Evolutionary conservation across 2,797 vertebrate species (phyloP), one percentile per base, ranked within the genome.

Genomic region (Danionella dracula): DNA sequence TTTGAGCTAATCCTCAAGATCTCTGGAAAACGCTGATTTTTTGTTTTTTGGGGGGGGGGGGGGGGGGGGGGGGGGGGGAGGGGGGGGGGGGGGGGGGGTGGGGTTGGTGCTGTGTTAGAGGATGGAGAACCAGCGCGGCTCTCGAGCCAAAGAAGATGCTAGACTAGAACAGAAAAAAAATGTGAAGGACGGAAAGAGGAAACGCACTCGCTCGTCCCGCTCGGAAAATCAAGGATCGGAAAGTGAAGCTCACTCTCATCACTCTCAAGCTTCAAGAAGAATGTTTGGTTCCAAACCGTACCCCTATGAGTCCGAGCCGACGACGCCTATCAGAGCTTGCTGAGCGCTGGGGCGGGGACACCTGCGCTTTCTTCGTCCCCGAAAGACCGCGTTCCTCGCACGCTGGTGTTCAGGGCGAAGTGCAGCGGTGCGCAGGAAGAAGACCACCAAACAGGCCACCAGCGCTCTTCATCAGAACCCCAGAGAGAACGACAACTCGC

Each of bases 381-480:
- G 0, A 81, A 73, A 61, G 76, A 73, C 10, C 20, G 61, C 1
- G 5, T 32, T 32, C 59, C 69, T 40, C 68, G 65, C 31, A 60
- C 67, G 49, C 54, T 78, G 58, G 81, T 77, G 65, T 83, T 78
- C 70, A 79, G 81, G 60, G 49, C 84, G 1, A 82, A 80, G 45
- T 76, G 73, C 4, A 16, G 15, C 17, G 42, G 56, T 0, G 34
- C 62, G 45, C 91, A 72, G 4, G 76, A 83, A 4, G 88, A 79
- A 20, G 78, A 68, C 1, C 12, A 32, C 23, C 34, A 82, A 0
- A 83, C 85, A 79, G 55, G 46, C 6, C 60, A 57, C 64, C 70
- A 65, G 35, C 86, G 84, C 46, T 83, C 87, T 2, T 80, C 81
- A 12, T 89, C 89, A 6, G 88, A 89, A 76, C 85, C 76, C 0